Evolutionary conservation across 2,888 invertebrate species (phyloP), one percentile per base, ranked within the genome.

Genomic region (Lochmaea crataegi): DNA sequence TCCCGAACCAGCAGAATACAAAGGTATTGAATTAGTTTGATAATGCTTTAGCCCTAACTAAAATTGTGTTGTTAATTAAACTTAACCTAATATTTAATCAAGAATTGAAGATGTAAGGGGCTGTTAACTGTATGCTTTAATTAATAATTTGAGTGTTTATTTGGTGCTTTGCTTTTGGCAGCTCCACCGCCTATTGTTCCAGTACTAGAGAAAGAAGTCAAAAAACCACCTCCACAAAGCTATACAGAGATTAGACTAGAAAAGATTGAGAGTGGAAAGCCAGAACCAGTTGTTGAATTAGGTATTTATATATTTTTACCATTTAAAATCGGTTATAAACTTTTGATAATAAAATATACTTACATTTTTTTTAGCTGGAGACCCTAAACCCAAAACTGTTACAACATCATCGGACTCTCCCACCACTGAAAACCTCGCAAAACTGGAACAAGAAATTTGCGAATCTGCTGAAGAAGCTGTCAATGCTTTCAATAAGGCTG

Each of bases 401-500:
- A 10, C 26, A 45, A 18, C 11, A 11, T 22, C 18, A 4, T 12
- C 51, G 11, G 56, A 65, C n/a, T n/a, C 32, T 4, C 38, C 65
- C 5, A 51, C 51, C 77, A 87, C 88, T 2, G 81, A 83, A 16
- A 85, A 86, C 71, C 80, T 92, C 38, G 84, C 87, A 7, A 90
- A 91, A 57, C 82, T 92, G 14, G 92, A 92, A 82, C 87, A 87
- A 74, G 87, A 88, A 77, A 89, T 90, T 38, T 89, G 90, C 68
- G 81, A 88, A 72, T 86, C 90, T 9, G 90, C 91, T 5, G 87
- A 91, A 67, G 87, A 90, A 22, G 94, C 94, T 1, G 89, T 94
- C 7, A 89, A 91, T 81, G 91, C 91, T 72, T 94, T 91, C 82
- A 90, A 91, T 74, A 86, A 88, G 75, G 94, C 94, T 0, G 88